phyloP scores from a whole-genome alignment of 2,113 vertebrate species.

The Pachypanchax playfairii region DNA sequence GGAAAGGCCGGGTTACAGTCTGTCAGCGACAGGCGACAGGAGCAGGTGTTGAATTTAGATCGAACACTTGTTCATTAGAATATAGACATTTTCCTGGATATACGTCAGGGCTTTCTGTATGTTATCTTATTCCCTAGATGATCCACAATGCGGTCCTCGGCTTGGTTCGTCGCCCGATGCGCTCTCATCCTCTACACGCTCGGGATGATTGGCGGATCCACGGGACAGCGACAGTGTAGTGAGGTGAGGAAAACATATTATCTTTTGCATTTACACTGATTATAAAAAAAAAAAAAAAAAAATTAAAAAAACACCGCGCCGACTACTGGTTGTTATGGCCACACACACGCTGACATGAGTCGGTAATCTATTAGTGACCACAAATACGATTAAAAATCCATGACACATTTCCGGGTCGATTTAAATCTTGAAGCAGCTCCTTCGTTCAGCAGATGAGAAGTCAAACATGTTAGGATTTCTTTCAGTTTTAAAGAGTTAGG shows the following conservation, averaged over 20 bases:
- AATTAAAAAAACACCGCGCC: neutral
- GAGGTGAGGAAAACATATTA: constrained; percentile 65
- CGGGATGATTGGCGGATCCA: constrained; percentile 44
- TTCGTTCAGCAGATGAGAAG: no score
- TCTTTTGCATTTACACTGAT: neutral
- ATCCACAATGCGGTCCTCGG: constrained; percentile 61
- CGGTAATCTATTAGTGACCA: constrained; percentile 10
- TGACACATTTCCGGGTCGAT: constrained; percentile 39
- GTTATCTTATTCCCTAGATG: constrained; percentile 1
- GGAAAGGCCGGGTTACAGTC: constrained; percentile 41
- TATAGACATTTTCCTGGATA: neutral
- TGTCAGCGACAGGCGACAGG: constrained; percentile 8
- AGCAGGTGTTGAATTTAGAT: constrained; percentile 15
- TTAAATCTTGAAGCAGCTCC: neutral
- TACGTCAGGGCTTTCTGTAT: neutral
- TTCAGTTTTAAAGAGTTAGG: neutral
- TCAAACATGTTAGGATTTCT: no score
- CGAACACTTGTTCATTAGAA: neutral
- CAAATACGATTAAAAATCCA: constrained; percentile 29
- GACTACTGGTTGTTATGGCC: neutral
- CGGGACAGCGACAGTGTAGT: constrained; percentile 57
- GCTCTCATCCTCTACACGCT: constrained; percentile 64
- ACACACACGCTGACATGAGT: neutral
- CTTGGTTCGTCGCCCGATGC: constrained; percentile 58
- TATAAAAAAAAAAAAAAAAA: neutral